Conservation (phyloP, 2,888 invertebrate species). For the Xestoiulus laeticollis region DNA sequence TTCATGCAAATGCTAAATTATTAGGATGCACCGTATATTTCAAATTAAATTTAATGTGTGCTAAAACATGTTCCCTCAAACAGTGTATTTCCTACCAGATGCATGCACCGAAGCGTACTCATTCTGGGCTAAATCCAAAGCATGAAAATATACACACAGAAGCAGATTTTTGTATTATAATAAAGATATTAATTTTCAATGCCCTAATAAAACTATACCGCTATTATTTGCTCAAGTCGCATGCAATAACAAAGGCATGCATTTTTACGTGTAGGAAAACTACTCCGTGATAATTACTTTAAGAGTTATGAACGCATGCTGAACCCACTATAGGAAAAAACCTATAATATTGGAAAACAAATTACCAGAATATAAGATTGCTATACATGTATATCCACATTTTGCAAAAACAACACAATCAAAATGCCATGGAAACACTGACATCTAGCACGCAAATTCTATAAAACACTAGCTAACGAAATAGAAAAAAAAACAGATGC, state of each 20-base stretch:
- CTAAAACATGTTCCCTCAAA: neutral
- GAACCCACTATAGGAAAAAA: neutral
- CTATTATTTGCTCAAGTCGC: neutral
- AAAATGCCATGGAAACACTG: constrained; percentile 30
- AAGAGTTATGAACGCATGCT: constrained; percentile 16
- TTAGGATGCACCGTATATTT: neutral
- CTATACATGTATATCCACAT: neutral
- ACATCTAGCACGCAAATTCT: neutral
- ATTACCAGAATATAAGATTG: constrained; percentile 23
- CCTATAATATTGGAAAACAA: constrained; percentile 35
- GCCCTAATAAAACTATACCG: neutral
- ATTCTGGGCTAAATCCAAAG: neutral
- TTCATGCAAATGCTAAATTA: constrained; percentile 2
- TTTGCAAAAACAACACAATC: constrained; percentile 29
- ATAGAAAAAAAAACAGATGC: neutral
- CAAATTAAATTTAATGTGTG: neutral
- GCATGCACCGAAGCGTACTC: neutral
- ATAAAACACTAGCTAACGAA: neutral
- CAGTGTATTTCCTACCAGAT: neutral
- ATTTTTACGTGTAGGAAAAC: constrained; percentile 2
- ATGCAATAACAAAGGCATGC: neutral
- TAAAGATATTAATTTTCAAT: constrained; percentile 22
- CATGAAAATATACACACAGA: neutral
- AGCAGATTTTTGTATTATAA: constrained; percentile 36
- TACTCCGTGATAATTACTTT: constrained; percentile 12